These are phyloP conservation scores for Tapirus terrestris DNA, from an alignment of 2,113 vertebrate genomes.

Conservation along the genomic window DNA sequence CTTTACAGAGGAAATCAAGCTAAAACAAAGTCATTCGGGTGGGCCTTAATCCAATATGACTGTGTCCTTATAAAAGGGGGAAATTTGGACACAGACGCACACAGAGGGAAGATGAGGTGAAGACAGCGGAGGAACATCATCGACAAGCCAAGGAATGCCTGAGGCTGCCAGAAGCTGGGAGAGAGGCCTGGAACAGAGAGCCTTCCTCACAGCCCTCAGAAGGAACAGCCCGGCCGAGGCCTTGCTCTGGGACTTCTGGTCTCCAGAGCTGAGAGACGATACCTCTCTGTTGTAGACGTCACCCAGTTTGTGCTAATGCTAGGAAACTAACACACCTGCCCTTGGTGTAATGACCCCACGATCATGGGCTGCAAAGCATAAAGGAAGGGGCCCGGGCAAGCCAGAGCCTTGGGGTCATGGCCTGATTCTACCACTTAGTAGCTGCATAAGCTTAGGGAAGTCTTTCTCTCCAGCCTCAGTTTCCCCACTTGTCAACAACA, in stretches of 20 bases:
- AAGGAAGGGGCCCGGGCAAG: neutral
- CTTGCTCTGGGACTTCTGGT: neutral
- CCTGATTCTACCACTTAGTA: neutral
- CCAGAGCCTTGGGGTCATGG: neutral
- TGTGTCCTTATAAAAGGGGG: neutral
- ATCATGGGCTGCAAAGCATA: neutral
- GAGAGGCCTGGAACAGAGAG: neutral
- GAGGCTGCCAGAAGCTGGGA: neutral
- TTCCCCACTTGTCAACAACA: neutral
- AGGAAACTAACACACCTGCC: neutral
- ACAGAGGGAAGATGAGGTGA: neutral
- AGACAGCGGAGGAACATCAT: neutral
- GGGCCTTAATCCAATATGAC: neutral
- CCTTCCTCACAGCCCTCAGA: neutral
- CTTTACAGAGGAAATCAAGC: neutral
- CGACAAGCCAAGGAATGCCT: rapidly evolving
- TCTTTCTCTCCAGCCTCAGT: neutral
- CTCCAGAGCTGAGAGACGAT: neutral
- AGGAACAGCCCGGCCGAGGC: neutral
- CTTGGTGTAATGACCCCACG: rapidly evolving
- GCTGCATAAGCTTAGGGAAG: neutral
- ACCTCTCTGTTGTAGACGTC: neutral
- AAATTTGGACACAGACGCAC: neutral
- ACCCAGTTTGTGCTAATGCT: neutral
- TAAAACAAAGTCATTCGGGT: neutral